A percentile compares a stretch with the other conserved stretches of the same genome.
Conservation (phyloP, 2,888 invertebrate genomes). For the Escarpia spicata region DNA sequence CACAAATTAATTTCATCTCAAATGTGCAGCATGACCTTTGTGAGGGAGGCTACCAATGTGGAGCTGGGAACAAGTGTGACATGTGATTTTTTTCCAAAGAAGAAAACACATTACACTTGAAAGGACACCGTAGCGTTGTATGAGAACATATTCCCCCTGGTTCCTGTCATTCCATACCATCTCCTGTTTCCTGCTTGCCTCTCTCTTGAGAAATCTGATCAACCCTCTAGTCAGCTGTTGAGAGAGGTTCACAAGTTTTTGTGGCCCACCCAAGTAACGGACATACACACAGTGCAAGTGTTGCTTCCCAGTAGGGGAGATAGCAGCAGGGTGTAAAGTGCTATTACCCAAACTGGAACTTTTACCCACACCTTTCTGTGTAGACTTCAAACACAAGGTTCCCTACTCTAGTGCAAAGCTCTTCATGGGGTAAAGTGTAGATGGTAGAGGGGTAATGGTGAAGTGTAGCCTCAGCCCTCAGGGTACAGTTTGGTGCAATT, state of each 20-base stretch:
- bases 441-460: neutral
- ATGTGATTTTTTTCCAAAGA: neutral
- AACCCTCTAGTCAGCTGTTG: neutral
- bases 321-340: neutral
- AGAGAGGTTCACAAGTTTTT: neutral
- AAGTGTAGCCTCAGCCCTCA: neutral
- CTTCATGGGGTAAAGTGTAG: neutral
- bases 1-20: too few relatives aligned
- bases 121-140: neutral
- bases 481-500: neutral
- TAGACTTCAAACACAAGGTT: neutral
- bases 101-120: neutral
- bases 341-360: neutral
- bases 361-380: neutral
- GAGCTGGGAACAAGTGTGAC: neutral
- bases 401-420: neutral
- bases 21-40: too few relatives aligned
- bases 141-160: neutral
- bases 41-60: too few relatives aligned
- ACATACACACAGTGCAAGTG: neutral
- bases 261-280: neutral
- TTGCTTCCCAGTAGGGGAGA: neutral
- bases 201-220: slow-evolving; percentile 1
- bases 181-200: neutral
- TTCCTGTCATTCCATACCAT: neutral